Conservation (phyloP, 2,888 invertebrate species). For the Oscheius sp. region DNA sequence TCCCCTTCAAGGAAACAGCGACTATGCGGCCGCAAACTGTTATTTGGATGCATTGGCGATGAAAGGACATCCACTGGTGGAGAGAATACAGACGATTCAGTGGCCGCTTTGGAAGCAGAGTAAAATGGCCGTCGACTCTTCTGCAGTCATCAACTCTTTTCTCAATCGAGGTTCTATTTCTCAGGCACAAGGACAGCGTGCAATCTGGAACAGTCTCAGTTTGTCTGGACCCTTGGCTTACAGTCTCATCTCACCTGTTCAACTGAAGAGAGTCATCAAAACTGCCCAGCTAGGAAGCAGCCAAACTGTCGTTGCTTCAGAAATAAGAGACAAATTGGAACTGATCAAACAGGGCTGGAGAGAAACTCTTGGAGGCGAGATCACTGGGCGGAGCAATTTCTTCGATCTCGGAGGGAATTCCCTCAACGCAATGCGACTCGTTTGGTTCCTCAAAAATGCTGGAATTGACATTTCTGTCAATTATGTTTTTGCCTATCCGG, state of each 20-base stretch:
- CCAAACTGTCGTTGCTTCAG: too few relatives aligned
- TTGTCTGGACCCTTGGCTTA: constrained; percentile 24
- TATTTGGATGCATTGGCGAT: constrained; percentile 51
- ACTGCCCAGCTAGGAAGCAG: constrained; percentile 10
- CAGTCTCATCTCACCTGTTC: not conserved
- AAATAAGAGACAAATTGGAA: constrained; percentile 3
- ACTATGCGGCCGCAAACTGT: constrained; percentile 63
- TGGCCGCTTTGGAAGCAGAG: constrained; percentile 48
- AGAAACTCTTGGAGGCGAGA: constrained; percentile 18
- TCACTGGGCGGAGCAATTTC: constrained; percentile 50
- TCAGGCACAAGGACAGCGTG: constrained; percentile 14
- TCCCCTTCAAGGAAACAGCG: constrained; percentile 58
- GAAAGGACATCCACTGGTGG: constrained; percentile 12
- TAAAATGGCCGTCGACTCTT: constrained; percentile 41
- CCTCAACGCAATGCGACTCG: constrained; percentile 65
- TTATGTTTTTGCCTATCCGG: constrained; percentile 56
- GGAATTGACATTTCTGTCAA: constrained; percentile 43
- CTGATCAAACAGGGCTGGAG: constrained; percentile 11
- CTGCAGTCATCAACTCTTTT: constrained; percentile 24
- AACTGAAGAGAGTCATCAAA: not conserved
- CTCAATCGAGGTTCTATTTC: constrained; percentile 35
- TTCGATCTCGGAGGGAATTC: constrained; percentile 69
- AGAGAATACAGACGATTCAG: constrained; percentile 38
- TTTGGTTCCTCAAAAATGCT: constrained; percentile 58
- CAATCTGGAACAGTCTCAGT: constrained; percentile 34